A percentile compares a stretch with the other conserved stretches of the same genome.
Evolutionary conservation across 2,888 invertebrate genomes (phyloP).

Genomic region (Caenorhabditis panamensis): DNA sequence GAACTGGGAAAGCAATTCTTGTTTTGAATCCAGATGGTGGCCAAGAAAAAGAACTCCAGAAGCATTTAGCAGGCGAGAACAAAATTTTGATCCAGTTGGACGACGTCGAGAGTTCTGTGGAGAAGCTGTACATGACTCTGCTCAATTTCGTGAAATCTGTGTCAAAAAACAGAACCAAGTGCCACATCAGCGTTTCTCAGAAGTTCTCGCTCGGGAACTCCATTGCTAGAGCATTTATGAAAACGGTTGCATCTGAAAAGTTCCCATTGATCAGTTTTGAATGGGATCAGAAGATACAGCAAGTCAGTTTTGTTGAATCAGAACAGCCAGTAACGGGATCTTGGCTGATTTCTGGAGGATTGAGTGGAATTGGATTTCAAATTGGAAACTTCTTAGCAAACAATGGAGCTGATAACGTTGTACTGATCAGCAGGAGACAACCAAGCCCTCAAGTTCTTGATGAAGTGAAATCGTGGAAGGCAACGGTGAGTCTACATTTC

Average conservation of each 20-base stretch:
- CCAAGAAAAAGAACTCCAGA: conserved; percentile 19
- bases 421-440: conserved; percentile 66
- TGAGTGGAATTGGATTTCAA: conserved; percentile 76
- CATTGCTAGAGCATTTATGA: conserved; percentile 64
- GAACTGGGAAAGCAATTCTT: neutral
- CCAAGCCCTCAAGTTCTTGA: conserved; percentile 48
- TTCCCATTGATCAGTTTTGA: conserved; percentile 57
- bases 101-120: conserved; percentile 11
- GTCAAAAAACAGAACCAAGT: conserved; percentile 26
- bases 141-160: conserved; percentile 42
- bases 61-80: neutral
- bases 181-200: conserved; percentile 36
- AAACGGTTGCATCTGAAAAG: conserved; percentile 67
- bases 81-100: conserved; percentile 26
- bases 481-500: conserved; percentile 53
- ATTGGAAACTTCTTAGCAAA: conserved; percentile 69
- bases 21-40: conserved; percentile 27
- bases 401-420: conserved; percentile 58
- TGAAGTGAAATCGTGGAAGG: conserved; percentile 51
- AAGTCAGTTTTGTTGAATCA: conserved; percentile 42
- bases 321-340: conserved; percentile 30
- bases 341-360: conserved; percentile 78
- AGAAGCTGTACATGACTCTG: conserved; percentile 47
- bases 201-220: conserved; percentile 45
- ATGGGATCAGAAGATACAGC: conserved; percentile 65